phyloP scores from a whole-genome alignment of 2,113 vertebrate genomes.

The Alosa alosa region DNA sequence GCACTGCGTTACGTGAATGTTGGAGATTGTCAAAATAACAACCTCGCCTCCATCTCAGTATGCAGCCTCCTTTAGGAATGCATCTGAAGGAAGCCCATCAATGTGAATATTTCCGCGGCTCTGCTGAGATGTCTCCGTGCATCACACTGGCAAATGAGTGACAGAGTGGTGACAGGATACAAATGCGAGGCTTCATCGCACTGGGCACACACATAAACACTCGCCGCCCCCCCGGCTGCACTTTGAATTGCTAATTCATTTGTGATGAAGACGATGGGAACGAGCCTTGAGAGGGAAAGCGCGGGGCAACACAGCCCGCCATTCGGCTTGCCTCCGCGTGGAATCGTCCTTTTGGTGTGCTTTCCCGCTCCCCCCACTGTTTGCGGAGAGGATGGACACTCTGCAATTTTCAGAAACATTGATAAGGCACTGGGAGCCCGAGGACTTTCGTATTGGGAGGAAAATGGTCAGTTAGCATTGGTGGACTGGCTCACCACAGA shows the following conservation, averaged over 20 bases:
- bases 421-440: slow-evolving; percentile 61
- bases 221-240: slow-evolving; percentile 49
- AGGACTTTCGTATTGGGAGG: slow-evolving; percentile 56
- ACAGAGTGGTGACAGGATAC: slow-evolving; percentile 69
- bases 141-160: slow-evolving; percentile 58
- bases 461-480: slow-evolving; percentile 63
- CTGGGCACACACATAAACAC: slow-evolving; percentile 66
- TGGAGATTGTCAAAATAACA: not conserved
- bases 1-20: not conserved
- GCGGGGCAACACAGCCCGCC: slow-evolving; percentile 43
- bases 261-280: slow-evolving; percentile 48
- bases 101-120: slow-evolving; percentile 50
- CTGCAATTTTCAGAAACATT: slow-evolving; percentile 64
- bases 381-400: slow-evolving; percentile 53
- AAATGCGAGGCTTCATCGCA: slow-evolving; percentile 73
- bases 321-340: slow-evolving; percentile 40
- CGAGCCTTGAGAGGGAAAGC: slow-evolving; percentile 41
- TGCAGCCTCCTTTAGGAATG: not conserved
- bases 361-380: slow-evolving; percentile 48
- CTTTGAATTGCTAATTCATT: slow-evolving; percentile 71
- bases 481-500: slow-evolving; percentile 56
- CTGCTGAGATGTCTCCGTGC: slow-evolving; percentile 46
- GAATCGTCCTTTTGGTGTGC: slow-evolving; percentile 61
- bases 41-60: not conserved
- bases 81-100: slow-evolving; percentile 23